phyloP scores from a whole-genome alignment of 2,888 invertebrate species.

The Drosophila hamatofila region DNA sequence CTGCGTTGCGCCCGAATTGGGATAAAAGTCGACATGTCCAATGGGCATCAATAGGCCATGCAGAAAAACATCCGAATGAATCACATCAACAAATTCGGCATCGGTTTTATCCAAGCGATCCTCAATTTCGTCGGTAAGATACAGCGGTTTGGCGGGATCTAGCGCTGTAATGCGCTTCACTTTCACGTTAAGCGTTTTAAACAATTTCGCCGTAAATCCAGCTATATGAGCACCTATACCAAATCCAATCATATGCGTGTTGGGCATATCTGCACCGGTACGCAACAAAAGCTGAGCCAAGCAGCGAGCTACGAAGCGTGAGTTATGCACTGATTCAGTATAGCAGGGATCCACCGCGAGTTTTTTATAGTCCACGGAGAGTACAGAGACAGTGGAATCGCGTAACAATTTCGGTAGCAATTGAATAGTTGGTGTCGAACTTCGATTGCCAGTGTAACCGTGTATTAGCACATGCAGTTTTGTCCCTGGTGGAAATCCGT shows the following conservation, averaged over 20 bases:
- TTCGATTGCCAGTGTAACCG: slow-evolving; percentile 87
- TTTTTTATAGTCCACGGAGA: slow-evolving; percentile 87
- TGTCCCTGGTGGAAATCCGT: not conserved
- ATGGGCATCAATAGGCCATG: slow-evolving; percentile 86
- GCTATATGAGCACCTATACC: slow-evolving; percentile 88
- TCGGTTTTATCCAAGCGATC: slow-evolving; percentile 87
- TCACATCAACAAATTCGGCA: slow-evolving; percentile 88
- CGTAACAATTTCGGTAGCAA: slow-evolving; percentile 87
- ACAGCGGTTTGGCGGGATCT: slow-evolving; percentile 88
- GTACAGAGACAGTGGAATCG: too few species aligned
- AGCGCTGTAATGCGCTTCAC: slow-evolving; percentile 86
- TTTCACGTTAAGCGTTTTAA: slow-evolving; percentile 46
- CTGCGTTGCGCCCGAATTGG: slow-evolving; percentile 87
- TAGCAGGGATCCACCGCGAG: slow-evolving; percentile 88
- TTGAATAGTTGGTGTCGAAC: slow-evolving; percentile 87
- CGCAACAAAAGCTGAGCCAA: not conserved
- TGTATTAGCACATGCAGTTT: slow-evolving; percentile 85
- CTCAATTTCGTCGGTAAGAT: slow-evolving; percentile 85
- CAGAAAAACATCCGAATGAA: slow-evolving; percentile 88
- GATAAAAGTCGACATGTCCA: slow-evolving; percentile 87
- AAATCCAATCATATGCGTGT: slow-evolving; percentile 88
- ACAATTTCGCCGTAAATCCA: slow-evolving; percentile 86
- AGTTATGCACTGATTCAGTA: slow-evolving; percentile 86
- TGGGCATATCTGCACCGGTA: too few species aligned
- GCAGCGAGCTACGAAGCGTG: not conserved